Conservation (phyloP, 2,888 invertebrate genomes). For the Tetranychus truncatus region DNA sequence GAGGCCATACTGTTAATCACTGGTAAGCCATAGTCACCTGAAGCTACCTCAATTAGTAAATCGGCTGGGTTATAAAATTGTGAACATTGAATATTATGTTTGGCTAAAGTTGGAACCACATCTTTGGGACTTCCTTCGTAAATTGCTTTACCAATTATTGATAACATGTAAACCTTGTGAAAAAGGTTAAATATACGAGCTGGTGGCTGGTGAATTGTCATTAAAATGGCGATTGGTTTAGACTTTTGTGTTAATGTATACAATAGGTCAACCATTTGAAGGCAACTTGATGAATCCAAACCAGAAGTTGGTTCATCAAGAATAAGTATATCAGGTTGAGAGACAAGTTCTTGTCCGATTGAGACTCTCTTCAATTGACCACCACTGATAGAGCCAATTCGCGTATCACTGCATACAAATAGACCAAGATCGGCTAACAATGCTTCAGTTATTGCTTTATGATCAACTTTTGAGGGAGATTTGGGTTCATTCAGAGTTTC, state of each 20-base stretch:
- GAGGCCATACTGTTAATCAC: constrained; percentile 13
- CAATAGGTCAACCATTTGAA: neutral
- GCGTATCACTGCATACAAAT: neutral
- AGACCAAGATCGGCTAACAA: constrained; percentile 5
- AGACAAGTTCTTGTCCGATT: constrained; percentile 4
- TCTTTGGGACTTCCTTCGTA: constrained; percentile 19
- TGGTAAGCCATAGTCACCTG: constrained; percentile 20
- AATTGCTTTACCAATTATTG: constrained; percentile 18
- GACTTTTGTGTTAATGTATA: constrained; percentile 1
- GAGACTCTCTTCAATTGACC: constrained; percentile 11
- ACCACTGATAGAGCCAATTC: constrained; percentile 2
- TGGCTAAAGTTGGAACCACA: constrained; percentile 8
- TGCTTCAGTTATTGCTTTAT: neutral
- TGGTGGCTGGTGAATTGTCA: constrained; percentile 22
- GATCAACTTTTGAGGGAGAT: neutral
- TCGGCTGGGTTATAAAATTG: constrained; percentile 22
- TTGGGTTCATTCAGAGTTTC: neutral
- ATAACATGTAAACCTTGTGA: constrained; percentile 19
- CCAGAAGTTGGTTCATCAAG: constrained; percentile 7
- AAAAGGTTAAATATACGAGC: constrained; percentile 18
- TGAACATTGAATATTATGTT: constrained; percentile 17
- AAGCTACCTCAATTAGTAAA: constrained; percentile 20
- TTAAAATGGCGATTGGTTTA: constrained; percentile 18
- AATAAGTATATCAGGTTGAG: neutral
- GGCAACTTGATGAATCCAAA: neutral